Percentiles rank a stretch among this genome's conserved stretches.
Conservation (phyloP, 2,797 vertebrate species). For the Clangula hyemalis region DNA sequence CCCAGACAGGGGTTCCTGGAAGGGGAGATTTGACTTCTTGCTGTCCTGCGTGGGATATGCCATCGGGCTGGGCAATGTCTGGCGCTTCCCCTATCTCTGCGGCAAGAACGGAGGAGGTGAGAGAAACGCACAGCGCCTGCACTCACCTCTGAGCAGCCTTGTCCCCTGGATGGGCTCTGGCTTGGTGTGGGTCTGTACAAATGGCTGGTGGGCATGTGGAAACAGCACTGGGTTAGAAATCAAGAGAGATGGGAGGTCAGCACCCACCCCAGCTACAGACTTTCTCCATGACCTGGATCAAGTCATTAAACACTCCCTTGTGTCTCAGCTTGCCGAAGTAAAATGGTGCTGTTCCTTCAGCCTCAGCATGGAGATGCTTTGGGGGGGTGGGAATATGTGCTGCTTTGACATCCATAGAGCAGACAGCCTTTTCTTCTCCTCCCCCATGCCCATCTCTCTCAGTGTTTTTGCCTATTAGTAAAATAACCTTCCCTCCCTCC, state of each 20-base stretch:
- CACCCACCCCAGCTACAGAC: not conserved
- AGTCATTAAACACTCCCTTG: not conserved
- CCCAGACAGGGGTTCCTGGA: conserved; percentile 90
- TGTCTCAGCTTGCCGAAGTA: not conserved
- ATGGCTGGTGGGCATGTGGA: not conserved
- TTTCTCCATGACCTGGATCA: not conserved
- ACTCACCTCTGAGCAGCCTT: not conserved
- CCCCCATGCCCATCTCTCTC: not conserved
- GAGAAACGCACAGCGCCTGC: rapidly evolving
- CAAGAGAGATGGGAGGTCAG: not conserved
- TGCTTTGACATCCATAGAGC: not conserved
- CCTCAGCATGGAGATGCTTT: not conserved
- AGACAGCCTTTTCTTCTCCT: not conserved
- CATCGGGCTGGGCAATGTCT: conserved; percentile 91
- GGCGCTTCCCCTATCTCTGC: conserved; percentile 94
- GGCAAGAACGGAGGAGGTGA: conserved; percentile 95
- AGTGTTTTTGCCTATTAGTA: not conserved
- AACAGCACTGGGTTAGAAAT: not conserved
- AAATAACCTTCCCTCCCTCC: not conserved
- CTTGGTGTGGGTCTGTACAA: not conserved
- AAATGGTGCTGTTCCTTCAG: not conserved
- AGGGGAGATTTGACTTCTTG: conserved; percentile 93
- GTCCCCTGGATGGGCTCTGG: not conserved
- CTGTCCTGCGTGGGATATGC: conserved; percentile 92
- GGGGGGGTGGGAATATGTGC: not conserved